These are phyloP conservation scores for Malaclemys terrapin DNA, from an alignment of 2,113 vertebrate species.

Conservation along the genomic window DNA sequence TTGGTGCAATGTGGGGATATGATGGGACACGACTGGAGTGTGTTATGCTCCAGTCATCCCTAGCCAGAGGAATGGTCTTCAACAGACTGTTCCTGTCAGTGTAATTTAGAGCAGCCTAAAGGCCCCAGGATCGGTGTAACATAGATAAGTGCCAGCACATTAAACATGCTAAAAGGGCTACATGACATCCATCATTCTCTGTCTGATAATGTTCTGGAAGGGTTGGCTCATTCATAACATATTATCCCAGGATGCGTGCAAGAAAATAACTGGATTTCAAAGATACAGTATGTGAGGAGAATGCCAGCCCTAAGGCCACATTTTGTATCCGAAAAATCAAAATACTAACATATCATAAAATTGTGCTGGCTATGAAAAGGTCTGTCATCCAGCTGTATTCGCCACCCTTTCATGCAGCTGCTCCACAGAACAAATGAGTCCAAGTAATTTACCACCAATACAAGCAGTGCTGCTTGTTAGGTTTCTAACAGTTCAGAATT, in stretches of 20 bases:
- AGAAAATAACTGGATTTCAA: not conserved
- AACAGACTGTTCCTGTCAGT: not conserved
- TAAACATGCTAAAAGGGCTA: not conserved
- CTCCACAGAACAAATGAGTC: not conserved
- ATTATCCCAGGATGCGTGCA: not conserved
- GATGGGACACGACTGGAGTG: constrained; percentile 29
- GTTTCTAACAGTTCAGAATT: not conserved
- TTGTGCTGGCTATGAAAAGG: not conserved
- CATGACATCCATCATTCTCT: not conserved
- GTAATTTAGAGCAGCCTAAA: constrained; percentile 9
- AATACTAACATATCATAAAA: constrained; percentile 5
- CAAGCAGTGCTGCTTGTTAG: not conserved
- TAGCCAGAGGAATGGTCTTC: not conserved
- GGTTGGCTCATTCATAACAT: not conserved
- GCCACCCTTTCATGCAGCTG: not conserved
- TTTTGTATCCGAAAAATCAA: not conserved
- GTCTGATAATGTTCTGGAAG: not conserved
- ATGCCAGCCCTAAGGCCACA: not conserved
- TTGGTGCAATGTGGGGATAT: constrained; percentile 23
- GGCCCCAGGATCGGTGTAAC: not conserved
- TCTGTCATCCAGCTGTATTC: not conserved
- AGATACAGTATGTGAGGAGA: not conserved
- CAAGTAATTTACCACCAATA: not conserved
- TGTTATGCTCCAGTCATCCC: constrained; percentile 65
- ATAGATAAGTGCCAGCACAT: not conserved